Evolutionary conservation across 2,888 invertebrate genomes (phyloP).

Genomic region (Dilophus febrilis): DNA sequence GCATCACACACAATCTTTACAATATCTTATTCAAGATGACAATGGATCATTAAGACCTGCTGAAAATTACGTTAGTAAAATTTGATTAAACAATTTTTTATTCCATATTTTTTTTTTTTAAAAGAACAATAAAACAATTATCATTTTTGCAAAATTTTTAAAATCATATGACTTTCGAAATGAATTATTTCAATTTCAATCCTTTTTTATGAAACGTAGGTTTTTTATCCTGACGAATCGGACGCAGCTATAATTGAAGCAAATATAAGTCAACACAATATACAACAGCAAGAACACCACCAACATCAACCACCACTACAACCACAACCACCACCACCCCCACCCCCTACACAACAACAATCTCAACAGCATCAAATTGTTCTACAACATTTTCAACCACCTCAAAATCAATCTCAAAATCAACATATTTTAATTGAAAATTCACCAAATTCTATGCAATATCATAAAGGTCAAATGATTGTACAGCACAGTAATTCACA

Average conservation of each 20-base stretch:
- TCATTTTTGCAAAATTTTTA: no score
- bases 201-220: no score
- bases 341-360: not conserved
- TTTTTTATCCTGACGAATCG: no score
- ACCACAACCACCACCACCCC: slow-evolving; percentile 1
- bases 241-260: not conserved
- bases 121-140: no score
- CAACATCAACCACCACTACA: slow-evolving; percentile 1
- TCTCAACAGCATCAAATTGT: no score
- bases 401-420: no score
- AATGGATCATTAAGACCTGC: slow-evolving; percentile 1
- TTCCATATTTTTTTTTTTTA: no score
- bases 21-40: slow-evolving; percentile 6
- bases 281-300: slow-evolving; percentile 12
- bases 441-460: not conserved
- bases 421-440: no score
- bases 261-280: slow-evolving; percentile 11
- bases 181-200: no score
- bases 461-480: not conserved
- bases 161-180: no score
- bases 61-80: slow-evolving; percentile 3
- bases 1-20: slow-evolving; percentile 4
- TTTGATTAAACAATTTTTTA: not conserved
- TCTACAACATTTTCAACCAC: no score
- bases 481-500: no score